A percentile compares a stretch with the other conserved stretches of the same genome.
These are phyloP conservation scores for Garra rufa DNA, from an alignment of 2,113 vertebrate genomes.

Conservation along the genomic window DNA sequence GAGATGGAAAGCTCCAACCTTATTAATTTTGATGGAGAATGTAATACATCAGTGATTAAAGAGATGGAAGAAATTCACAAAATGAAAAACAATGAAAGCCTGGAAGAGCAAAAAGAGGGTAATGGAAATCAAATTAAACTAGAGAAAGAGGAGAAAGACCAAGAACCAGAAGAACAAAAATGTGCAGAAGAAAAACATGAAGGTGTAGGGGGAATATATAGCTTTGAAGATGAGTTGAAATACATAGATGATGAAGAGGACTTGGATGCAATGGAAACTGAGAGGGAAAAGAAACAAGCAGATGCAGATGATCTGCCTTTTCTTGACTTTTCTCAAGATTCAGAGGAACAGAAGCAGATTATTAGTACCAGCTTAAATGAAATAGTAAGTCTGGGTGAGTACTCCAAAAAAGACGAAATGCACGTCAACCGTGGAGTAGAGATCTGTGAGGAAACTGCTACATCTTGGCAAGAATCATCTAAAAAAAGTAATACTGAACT, in stretches of 20 bases:
- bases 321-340: slow-evolving; percentile 5
- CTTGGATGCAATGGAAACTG: background rate
- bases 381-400: background rate
- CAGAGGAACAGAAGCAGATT: background rate
- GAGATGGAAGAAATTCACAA: background rate
- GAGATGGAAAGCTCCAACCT: background rate
- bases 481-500: background rate
- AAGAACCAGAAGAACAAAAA: background rate
- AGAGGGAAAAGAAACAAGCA: slow-evolving; percentile 4
- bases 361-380: background rate
- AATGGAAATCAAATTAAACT: background rate
- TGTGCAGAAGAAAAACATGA: slow-evolving; percentile 29
- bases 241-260: slow-evolving; percentile 37
- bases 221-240: background rate
- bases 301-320: background rate
- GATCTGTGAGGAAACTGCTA: background rate
- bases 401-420: background rate
- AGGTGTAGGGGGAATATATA: slow-evolving; percentile 22
- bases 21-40: background rate
- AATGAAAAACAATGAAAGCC: background rate
- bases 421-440: background rate
- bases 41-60: slow-evolving; percentile 7
- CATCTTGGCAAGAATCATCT: background rate
- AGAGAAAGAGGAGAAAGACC: background rate
- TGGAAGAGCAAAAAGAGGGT: background rate